Base-by-base conservation (phyloP, 2,888 invertebrate genomes). In the Drosophila meridiana region DNA sequence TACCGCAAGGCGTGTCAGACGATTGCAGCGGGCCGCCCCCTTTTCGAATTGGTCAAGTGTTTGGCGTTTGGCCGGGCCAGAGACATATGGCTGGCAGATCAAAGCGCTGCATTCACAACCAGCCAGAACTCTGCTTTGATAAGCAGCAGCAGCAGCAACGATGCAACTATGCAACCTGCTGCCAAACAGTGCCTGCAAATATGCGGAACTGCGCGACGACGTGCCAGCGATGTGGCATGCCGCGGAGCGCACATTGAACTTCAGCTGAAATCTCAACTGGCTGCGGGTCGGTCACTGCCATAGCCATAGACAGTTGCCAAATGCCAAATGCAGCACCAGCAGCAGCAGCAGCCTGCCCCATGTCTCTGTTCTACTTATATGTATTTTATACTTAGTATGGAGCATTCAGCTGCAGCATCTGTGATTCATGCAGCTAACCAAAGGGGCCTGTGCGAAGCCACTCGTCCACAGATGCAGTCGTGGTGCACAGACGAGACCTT, bases 241-340 rank as follows among this genome's bases (percentile, higher is more conserved):
- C 69, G 55, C 69, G 65, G 69, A 64, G 73, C 73, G 81, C 85
- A 75, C 82, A 84, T 82, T 82, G 82, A 82, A 82, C 82, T 82
- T 82, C 79, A 69, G 61, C 68, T 73, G 64, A 84, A 79, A 75
- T 71, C 78, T 62, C 67, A 68, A 66, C 77, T 50, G 70, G 66
- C 84, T 84, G 82, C 85, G 82, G 81, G 85, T 82, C 81, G 82
- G 82, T 82, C 81, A 82, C 79, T 82, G 82, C 83, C 80, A 80
- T 26, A 64, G 57, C 50, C 66, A 28, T 14, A 55, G 40, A 38
- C 64, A 28, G 64, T 50, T 64, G 38, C 48, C 68, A 68, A 83
- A 83, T 82, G 82, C 82, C 82, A 81, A 82, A 74, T 82, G 69
- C 82, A 69, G 73, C 73, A 59, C 8, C 58, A 55, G 56, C 58